Conservation (phyloP, 1,140 invertebrate species). For the Gonioctena quinquepunctata region DNA sequence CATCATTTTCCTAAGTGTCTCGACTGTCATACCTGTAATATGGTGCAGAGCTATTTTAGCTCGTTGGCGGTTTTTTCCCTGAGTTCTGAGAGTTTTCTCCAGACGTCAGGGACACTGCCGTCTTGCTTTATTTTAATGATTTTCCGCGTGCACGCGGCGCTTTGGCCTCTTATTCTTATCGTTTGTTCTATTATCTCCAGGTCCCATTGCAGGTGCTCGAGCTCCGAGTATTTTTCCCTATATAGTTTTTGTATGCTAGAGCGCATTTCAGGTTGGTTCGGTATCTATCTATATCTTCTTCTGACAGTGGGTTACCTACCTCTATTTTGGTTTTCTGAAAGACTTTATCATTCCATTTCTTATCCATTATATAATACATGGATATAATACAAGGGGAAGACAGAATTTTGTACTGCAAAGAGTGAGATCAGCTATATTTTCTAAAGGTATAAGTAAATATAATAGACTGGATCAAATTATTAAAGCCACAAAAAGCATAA, state of each 20-base stretch:
- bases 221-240: constrained; percentile 17
- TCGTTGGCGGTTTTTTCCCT: not conserved
- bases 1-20: too few relatives aligned
- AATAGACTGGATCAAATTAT: too few relatives aligned
- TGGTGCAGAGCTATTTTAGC: not conserved
- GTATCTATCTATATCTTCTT: not conserved
- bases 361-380: too few relatives aligned
- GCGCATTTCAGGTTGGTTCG: constrained; percentile 23
- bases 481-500: too few relatives aligned
- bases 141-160: too few relatives aligned
- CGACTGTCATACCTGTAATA: not conserved
- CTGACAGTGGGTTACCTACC: constrained; percentile 21
- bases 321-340: constrained; percentile 15
- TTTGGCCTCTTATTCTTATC: too few relatives aligned
- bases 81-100: too few relatives aligned
- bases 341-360: not conserved
- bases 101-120: not conserved
- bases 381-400: too few relatives aligned
- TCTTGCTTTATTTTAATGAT: constrained; percentile 22
- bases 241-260: too few relatives aligned
- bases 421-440: too few relatives aligned
- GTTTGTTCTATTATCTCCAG: constrained; percentile 13
- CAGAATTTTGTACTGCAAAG: too few relatives aligned
- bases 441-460: too few relatives aligned
- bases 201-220: not conserved